Evolutionary conservation across 2,797 vertebrate genomes (phyloP), one percentile per base, ranked within the genome.

Genomic region (Periophthalmus magnuspinnatus): DNA sequence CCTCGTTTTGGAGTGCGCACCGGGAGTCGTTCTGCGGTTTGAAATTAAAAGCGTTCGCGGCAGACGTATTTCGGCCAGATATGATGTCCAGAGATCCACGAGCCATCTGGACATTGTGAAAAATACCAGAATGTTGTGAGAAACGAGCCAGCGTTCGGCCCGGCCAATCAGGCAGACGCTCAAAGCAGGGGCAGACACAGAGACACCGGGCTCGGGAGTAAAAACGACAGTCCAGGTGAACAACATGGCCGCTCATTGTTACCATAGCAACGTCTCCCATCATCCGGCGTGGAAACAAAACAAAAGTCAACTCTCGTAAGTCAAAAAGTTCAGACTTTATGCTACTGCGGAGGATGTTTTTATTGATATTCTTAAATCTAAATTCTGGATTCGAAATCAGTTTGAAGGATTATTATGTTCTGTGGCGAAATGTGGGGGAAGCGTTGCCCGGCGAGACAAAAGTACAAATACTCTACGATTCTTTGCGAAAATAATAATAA

Each of bases 211-310:
- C 69, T 63, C 63, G 21, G 65, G 16, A n/a, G 48, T 48, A 69
- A 75, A 65, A 75, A 65, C 68, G 58, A 76, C 80, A 77, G 72
- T 60, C 17, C 59, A 48, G 66, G 76, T 77, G 63, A 79, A 48
- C n/a, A 65, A 69, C 36, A 47, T 45, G 50, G 69, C 59, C 5
- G 67, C 71, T 69, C 67, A 77, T 21, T 50, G 57, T 19, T 41
- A 68, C 24, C n/a, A 55, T 22, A 55, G 52, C 52, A 55, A 21
- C 52, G 22, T 21, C 10, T 74, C 33, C 14, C 62, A 67, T 17
- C 21, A 57, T 55, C 58, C 41, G 16, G 6, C 54, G 54, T 58
- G 45, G 11, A 54, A 72, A 36, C 50, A 68, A 28, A 17, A 45
- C 65, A 63, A 16, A 33, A 58, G 17, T 38, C 33, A 5, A 33